phyloP scores from a whole-genome alignment of 2,888 invertebrate genomes.

The Cosmia pyralina region DNA sequence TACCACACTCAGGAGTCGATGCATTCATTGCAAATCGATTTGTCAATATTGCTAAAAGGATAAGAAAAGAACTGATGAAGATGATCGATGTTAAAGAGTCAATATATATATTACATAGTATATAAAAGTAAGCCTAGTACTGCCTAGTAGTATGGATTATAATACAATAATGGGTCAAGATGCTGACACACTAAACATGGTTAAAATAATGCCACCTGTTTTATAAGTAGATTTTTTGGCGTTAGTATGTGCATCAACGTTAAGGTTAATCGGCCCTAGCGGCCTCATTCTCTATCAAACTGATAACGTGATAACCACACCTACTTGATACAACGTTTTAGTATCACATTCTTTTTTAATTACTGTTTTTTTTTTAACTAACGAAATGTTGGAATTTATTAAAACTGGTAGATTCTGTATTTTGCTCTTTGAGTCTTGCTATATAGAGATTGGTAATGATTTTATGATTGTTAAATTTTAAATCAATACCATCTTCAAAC shows the following conservation, averaged over 20 bases:
- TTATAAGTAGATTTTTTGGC: constrained; percentile 27
- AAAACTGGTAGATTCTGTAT: background rate
- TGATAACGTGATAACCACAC: constrained; percentile 80
- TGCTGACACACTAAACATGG: background rate
- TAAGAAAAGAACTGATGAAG: no score
- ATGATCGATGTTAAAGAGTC: background rate
- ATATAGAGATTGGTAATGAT: background rate
- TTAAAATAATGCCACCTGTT: constrained; percentile 14
- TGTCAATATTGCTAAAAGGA: background rate
- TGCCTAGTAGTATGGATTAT: background rate
- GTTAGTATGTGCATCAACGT: constrained; percentile 27
- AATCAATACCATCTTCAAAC: no score
- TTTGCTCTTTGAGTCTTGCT: background rate
- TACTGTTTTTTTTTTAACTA: constrained; percentile 26
- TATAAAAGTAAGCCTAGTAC: background rate
- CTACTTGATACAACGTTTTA: constrained; percentile 66
- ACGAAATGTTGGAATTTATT: background rate
- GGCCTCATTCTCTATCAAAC: constrained; percentile 82
- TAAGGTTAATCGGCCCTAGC: constrained; percentile 67
- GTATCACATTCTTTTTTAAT: constrained; percentile 44
- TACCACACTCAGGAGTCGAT: background rate
- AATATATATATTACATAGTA: background rate
- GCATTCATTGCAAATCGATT: background rate
- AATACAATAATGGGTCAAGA: background rate
- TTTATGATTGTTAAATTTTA: no score